Evolutionary conservation across 2,113 vertebrate genomes (phyloP).

Genomic region (Vicugna pacos): DNA sequence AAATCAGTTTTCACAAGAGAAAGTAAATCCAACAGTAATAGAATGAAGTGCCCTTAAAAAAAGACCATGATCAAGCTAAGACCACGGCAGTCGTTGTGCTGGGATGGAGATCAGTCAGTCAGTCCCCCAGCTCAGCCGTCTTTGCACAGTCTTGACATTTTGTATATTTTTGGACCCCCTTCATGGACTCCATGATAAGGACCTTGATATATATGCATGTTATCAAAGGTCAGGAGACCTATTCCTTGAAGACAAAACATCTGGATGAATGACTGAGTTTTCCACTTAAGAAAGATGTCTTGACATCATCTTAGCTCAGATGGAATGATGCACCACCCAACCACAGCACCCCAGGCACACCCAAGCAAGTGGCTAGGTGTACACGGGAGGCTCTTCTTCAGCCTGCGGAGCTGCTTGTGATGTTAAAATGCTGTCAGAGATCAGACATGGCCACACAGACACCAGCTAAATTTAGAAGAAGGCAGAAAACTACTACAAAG

Average conservation of each 20-base stretch:
- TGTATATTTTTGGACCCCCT: background rate
- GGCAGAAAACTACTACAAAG: background rate
- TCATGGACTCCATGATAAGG: background rate
- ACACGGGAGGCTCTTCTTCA: background rate
- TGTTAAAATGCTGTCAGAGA: background rate
- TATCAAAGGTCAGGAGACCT: background rate
- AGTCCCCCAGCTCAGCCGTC: background rate
- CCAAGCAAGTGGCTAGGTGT: rapidly evolving
- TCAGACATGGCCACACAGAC: background rate
- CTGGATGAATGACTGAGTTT: background rate
- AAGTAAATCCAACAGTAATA: background rate
- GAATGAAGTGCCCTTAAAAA: background rate
- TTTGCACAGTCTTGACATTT: background rate
- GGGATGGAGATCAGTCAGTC: background rate
- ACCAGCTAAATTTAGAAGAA: background rate
- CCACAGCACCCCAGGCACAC: background rate
- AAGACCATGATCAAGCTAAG: background rate
- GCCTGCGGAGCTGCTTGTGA: background rate
- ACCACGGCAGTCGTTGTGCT: background rate
- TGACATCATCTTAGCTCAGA: background rate
- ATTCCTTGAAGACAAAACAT: background rate
- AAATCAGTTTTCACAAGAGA: background rate
- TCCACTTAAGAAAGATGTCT: background rate
- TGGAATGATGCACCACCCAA: background rate
- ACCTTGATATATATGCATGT: background rate